These are phyloP conservation scores for Pipistrellus nathusii DNA, from an alignment of 2,797 vertebrate genomes.

Conservation along the genomic window DNA sequence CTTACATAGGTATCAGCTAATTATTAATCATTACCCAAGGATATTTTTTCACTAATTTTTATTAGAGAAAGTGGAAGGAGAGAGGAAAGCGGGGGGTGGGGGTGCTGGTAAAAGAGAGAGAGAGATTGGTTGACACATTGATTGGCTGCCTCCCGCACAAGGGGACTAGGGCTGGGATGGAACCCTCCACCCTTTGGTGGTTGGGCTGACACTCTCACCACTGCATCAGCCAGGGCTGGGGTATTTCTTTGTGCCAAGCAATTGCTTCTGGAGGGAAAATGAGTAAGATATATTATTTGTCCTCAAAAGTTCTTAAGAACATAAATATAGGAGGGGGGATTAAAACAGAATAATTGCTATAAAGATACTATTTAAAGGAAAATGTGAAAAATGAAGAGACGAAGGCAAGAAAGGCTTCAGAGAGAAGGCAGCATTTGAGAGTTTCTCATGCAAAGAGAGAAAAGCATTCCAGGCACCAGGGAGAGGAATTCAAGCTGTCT, in stretches of 20 bases:
- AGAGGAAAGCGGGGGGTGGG: no score
- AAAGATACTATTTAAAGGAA: conserved; percentile 39
- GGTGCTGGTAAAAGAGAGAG: no score
- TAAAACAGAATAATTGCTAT: neutral
- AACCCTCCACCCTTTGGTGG: no score
- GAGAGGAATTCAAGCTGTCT: neutral
- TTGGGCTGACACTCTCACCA: no score
- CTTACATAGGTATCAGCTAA: neutral
- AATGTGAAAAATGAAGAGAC: neutral
- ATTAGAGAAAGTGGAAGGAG: no score
- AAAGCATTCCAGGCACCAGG: neutral
- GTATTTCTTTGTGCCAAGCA: conserved; percentile 1
- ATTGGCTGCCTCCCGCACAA: neutral
- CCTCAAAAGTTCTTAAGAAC: conserved; percentile 10
- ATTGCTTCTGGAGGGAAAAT: conserved; percentile 17
- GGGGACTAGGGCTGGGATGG: neutral
- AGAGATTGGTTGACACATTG: neutral
- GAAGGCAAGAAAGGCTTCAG: neutral
- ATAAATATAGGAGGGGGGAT: neutral
- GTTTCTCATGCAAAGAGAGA: neutral
- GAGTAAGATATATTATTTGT: neutral
- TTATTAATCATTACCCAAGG: neutral
- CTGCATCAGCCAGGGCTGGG: neutral
- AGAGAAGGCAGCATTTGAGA: neutral
- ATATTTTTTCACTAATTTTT: no score